These are phyloP conservation scores for Pseudorhiza aurosa DNA, from an alignment of 30 jellyfish, hydroid and myxozoan genomes.

Conservation along the genomic window DNA sequence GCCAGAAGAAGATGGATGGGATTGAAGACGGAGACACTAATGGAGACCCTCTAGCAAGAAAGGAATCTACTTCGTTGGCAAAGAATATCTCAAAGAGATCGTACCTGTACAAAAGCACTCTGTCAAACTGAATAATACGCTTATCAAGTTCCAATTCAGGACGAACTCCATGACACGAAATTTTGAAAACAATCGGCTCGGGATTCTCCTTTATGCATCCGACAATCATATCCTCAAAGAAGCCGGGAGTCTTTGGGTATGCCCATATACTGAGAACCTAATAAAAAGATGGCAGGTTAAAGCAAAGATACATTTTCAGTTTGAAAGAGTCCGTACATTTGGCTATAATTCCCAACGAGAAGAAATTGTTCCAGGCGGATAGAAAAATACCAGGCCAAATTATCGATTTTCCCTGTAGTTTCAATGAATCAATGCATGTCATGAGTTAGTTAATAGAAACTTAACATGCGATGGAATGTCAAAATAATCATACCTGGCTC, in stretches of 20 bases:
- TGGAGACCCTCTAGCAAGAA: no score
- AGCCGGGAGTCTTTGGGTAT: conserved; percentile 96
- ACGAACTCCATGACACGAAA: conserved; percentile 91
- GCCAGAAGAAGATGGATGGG: no score
- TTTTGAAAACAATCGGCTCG: conserved; percentile 90
- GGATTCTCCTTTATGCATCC: conserved; percentile 95
- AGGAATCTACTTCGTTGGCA: not conserved
- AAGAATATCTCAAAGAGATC: not conserved
- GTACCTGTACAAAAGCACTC: conserved; percentile 96
- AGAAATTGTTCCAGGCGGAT: no score
- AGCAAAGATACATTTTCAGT: no score
- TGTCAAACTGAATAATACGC: conserved; percentile 82
- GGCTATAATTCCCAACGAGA: no score
- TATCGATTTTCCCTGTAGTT: no score
- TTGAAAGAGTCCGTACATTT: no score
- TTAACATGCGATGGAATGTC: no score
- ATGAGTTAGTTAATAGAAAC: no score
- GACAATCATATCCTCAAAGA: conserved; percentile 85
- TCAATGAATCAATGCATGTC: no score
- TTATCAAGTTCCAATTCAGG: conserved; percentile 96
- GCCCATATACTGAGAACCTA: conserved; percentile 93
- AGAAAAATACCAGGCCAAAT: no score
- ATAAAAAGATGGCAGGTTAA: not conserved
- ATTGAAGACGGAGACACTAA: no score
- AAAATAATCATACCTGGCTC: conserved; percentile 78